Evolutionary conservation across 2,888 invertebrate species (phyloP), one percentile per base, ranked within the genome.

Genomic region (Lepidocyrtoides sp.): DNA sequence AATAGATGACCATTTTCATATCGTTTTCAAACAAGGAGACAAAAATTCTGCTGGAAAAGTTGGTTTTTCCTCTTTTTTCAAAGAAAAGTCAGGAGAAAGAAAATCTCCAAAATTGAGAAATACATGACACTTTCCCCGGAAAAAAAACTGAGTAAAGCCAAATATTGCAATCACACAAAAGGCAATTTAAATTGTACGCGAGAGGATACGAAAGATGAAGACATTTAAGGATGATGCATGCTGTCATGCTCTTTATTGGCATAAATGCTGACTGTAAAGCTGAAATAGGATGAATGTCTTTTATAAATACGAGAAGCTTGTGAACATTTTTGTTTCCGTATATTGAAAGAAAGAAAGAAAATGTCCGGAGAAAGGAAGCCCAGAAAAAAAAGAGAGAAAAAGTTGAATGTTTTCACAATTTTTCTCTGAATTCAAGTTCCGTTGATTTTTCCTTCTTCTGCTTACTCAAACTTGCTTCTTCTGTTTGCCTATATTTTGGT

Each of bases 401-500:
- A 17, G 26, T 81, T 66, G 10, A 8, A 23, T 57, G 63, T n/a
- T 66, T 66, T 66, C 63, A 66, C 63, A 66, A 66, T 66, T 66
- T 51, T 66, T 32, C 32, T 32, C n/a, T 32, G 2, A 66, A 66
- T n/a, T 66, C 32, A 32, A 66, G 32, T 32, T 66, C 26, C 2
- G 17, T 79, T 57, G 48, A 51, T 81, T 29, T 54, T 29, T 26
- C 17, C 8, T 23, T 29, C 29, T 51, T 51, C n/a, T n/a, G n/a
- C n/a, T n/a, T n/a, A n/a, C n/a, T 51, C 77, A 48, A 8, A 44
- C 44, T 72, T 44, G 48, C 51, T 54, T 12, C 57, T 54, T 51
- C 12, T 36, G 32, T 57, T 7, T 57, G n/a, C n/a, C n/a, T n/a
- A n/a, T 57, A 29, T 54, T 60, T 86, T 86, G 86, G 77, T 87